phyloP scores from a whole-genome alignment of 2,113 vertebrate species.

The Serinus canaria region DNA sequence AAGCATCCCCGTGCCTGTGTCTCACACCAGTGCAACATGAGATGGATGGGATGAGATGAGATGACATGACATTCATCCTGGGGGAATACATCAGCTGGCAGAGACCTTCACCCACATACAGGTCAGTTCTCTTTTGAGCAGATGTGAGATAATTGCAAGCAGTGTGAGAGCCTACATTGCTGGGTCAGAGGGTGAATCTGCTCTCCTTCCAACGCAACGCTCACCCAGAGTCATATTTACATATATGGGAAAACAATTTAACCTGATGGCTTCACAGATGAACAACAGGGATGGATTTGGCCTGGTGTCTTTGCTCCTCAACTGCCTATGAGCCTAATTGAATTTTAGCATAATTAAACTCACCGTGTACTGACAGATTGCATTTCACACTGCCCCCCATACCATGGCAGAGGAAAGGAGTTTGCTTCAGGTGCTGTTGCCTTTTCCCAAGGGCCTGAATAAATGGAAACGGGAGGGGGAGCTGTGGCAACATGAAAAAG shows the following conservation, averaged over 20 bases:
- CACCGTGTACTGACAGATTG: background rate
- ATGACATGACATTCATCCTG: background rate
- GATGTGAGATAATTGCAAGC: constrained; percentile 29
- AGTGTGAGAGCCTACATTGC: background rate
- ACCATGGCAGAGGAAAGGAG: background rate
- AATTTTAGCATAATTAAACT: constrained; percentile 15
- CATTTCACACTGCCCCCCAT: background rate
- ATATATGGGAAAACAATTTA: background rate
- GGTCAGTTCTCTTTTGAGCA: constrained; percentile 21
- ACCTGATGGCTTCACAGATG: background rate
- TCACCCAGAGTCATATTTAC: background rate
- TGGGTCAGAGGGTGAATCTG: constrained; percentile 10
- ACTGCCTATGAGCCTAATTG: background rate
- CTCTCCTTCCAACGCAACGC: background rate
- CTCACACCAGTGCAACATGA: background rate
- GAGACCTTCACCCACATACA: background rate
- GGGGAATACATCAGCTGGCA: background rate
- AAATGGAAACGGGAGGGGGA: constrained; percentile 18
- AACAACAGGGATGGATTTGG: background rate
- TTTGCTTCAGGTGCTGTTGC: background rate
- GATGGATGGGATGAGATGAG: background rate
- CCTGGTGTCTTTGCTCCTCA: background rate
- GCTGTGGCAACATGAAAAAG: constrained; percentile 33
- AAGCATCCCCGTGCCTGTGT: background rate
- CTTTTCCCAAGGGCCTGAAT: background rate